A percentile compares a stretch with the other conserved stretches of the same genome.
Conservation (phyloP, 2,797 vertebrate species). For the Novumbra hubbsi region DNA sequence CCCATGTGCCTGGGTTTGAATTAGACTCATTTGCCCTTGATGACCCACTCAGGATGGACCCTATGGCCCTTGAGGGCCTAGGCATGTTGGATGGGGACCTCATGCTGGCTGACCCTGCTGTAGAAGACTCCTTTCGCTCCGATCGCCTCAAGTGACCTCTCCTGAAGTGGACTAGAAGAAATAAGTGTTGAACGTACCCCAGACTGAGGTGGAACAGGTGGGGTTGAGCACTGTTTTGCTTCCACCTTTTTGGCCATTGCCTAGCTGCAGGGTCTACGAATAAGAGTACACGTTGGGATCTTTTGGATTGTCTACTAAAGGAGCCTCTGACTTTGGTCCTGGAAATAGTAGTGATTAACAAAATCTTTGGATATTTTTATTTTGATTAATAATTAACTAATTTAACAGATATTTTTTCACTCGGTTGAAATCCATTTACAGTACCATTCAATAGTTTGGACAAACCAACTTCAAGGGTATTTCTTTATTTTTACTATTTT, state of each 20-base stretch:
- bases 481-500: too few relatives aligned
- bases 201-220: slow-evolving; percentile 14
- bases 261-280: slow-evolving; percentile 7
- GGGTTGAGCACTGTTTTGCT: slow-evolving; percentile 11
- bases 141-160: slow-evolving; percentile 81
- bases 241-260: slow-evolving; percentile 1
- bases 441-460: too few relatives aligned
- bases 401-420: too few relatives aligned
- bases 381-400: too few relatives aligned
- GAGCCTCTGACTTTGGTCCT: neutral
- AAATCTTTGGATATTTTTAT: too few relatives aligned
- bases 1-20: slow-evolving; percentile 88
- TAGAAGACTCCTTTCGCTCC: slow-evolving; percentile 91
- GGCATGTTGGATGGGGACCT: slow-evolving; percentile 88
- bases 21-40: slow-evolving; percentile 82
- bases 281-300: slow-evolving; percentile 13
- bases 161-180: neutral
- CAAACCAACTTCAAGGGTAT: too few relatives aligned
- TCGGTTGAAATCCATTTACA: too few relatives aligned
- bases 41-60: slow-evolving; percentile 84
- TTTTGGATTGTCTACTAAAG: neutral
- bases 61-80: slow-evolving; percentile 82
- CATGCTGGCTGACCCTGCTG: slow-evolving; percentile 85
- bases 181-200: neutral
- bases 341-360: neutral